Evolutionary conservation across 1,140 invertebrate genomes (phyloP).

Genomic region (Bombus confusus): DNA sequence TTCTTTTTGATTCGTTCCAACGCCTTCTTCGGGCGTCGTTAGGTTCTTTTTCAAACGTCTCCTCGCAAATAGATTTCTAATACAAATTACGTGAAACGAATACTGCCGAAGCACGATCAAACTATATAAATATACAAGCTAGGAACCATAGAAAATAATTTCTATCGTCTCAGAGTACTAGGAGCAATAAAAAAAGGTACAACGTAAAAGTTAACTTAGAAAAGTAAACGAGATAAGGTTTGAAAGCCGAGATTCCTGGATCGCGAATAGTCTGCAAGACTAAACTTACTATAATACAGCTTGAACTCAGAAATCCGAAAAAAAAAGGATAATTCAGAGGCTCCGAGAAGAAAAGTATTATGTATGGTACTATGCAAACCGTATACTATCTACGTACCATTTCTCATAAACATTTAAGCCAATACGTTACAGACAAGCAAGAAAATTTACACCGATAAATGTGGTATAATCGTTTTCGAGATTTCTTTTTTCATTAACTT

Average conservation of each 20-base stretch:
- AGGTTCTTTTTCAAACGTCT: no score
- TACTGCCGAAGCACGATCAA: not conserved
- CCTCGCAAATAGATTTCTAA: not conserved
- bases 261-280: not conserved
- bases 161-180: not conserved
- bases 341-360: not conserved
- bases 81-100: not conserved
- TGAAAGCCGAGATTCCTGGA: conserved; percentile 2
- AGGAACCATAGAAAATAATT: not conserved
- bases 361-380: no score
- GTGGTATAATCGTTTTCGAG: no score
- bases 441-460: no score
- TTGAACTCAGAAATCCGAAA: not conserved
- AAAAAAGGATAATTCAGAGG: not conserved
- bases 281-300: not conserved
- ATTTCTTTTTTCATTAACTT: no score
- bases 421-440: no score
- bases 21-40: no score
- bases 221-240: not conserved
- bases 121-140: not conserved
- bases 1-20: not conserved
- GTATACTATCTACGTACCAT: no score
- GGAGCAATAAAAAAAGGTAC: not conserved
- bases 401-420: no score
- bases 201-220: not conserved